Evolutionary conservation across 1,140 invertebrate species (phyloP).

Genomic region (Macrotrachela quadricornifera): DNA sequence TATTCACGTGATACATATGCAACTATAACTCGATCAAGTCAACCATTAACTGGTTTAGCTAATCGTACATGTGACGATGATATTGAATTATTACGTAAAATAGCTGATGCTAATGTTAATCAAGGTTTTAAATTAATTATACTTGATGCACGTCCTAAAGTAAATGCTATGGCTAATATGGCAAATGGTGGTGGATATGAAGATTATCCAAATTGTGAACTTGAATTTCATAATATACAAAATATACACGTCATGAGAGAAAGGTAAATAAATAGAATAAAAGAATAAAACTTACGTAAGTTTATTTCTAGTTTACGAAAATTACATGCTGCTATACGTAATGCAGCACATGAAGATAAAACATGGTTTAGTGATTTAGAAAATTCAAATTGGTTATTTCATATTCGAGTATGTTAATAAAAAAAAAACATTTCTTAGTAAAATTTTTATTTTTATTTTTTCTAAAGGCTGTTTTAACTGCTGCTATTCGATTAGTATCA

Average conservation of each 20-base stretch:
- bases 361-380: conserved; percentile 37
- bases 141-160: conserved; percentile 77
- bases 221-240: conserved; percentile 83
- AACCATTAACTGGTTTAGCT: conserved; percentile 26
- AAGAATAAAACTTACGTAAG: too few species aligned
- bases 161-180: conserved; percentile 76
- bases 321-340: too few species aligned
- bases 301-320: too few species aligned
- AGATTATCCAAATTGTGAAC: conserved; percentile 76
- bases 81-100: conserved; percentile 78
- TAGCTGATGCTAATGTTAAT: conserved; percentile 81
- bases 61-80: conserved; percentile 74
- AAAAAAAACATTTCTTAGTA: too few species aligned
- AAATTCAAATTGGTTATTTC: conserved; percentile 66
- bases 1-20: conserved; percentile 86
- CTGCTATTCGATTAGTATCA: conserved; percentile 43
- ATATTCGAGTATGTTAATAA: conserved; percentile 38
- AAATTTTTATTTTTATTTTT: too few species aligned
- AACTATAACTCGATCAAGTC: conserved; percentile 53
- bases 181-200: conserved; percentile 85
- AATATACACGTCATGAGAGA: conserved; percentile 82
- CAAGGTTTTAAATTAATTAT: conserved; percentile 46
- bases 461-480: conserved; percentile 43
- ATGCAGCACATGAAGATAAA: neutral
- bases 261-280: conserved; percentile 38